Base-by-base conservation (phyloP, 2,113 vertebrate species). In the Meleagris gallopavo region DNA sequence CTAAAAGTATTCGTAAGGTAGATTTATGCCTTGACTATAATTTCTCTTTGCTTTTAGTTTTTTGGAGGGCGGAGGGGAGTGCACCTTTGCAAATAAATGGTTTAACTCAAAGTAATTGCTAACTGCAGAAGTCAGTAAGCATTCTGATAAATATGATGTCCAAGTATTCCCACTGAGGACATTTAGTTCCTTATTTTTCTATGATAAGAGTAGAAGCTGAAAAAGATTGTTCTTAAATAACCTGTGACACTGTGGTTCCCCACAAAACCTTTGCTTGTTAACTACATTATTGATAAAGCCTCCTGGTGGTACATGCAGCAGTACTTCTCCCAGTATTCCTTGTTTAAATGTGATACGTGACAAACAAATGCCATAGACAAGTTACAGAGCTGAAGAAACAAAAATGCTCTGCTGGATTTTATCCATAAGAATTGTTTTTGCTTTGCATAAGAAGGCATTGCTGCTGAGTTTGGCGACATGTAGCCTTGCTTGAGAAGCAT, bases 161-260 rank as follows among this genome's bases (percentile, higher is more conserved):
- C 43, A 34, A 21, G 34, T 87, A 57, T 54, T 94, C 65, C 73
- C 78, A 88, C 65, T 58, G 85, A 94, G 73, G 77, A 95, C 95
- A 94, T 92, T 55, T 48, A 96, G 96, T 75, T 95, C 82, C 87
- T 97, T 93, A 95, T 92, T 96, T 95, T 97, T 97, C 96, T 95
- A 95, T 97, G 93, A 72, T 75, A 48, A 62, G 95, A 88, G 9
- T 88, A 40, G 9, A 88, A 90, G 80, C 55, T 95, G 83, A 95
- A 32, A 54, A 46, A 40, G 61, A 67, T 70, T 66, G 36, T 85
- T 96, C 66, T 89, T 79, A 77, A 86, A 84, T 92, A 96, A 94
- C 95, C 93, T 93, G 8, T 86, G 89, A 67, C 72, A 48, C 13
- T 92, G 89, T 87, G 91, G 86, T 90, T 96, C 79, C 69, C 95